phyloP scores from a whole-genome alignment of 53 echinoderm and acorn worm species.

The Glandiceps talaboti region DNA sequence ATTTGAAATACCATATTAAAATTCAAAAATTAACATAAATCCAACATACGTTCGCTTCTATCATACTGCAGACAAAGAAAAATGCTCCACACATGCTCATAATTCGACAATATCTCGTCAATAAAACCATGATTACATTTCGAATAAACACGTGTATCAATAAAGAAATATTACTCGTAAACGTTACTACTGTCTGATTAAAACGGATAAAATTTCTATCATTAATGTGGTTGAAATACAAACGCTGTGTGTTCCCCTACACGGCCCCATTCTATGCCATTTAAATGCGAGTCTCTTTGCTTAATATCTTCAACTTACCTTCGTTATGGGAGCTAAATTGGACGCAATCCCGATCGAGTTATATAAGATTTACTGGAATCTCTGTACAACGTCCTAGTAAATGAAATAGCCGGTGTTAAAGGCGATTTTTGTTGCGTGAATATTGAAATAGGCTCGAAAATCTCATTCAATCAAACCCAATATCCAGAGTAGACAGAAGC shows the following conservation, averaged over 20 bases:
- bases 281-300: background rate
- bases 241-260: background rate
- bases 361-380: background rate
- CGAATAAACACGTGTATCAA: no score
- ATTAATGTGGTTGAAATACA: no score
- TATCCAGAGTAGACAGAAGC: background rate
- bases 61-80: background rate
- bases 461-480: background rate
- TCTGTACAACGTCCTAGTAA: background rate
- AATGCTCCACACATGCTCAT: no score
- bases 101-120: no score
- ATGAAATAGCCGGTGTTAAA: background rate
- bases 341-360: background rate
- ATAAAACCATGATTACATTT: no score
- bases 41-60: background rate
- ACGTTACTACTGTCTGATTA: no score
- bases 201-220: no score
- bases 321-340: background rate
- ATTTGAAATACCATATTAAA: background rate
- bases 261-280: background rate
- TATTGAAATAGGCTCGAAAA: background rate
- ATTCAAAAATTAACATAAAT: background rate
- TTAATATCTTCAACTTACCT: background rate
- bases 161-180: no score
- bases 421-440: background rate